Evolutionary conservation across 2,888 invertebrate genomes (phyloP).

Genomic region (Drosophila algonquin): DNA sequence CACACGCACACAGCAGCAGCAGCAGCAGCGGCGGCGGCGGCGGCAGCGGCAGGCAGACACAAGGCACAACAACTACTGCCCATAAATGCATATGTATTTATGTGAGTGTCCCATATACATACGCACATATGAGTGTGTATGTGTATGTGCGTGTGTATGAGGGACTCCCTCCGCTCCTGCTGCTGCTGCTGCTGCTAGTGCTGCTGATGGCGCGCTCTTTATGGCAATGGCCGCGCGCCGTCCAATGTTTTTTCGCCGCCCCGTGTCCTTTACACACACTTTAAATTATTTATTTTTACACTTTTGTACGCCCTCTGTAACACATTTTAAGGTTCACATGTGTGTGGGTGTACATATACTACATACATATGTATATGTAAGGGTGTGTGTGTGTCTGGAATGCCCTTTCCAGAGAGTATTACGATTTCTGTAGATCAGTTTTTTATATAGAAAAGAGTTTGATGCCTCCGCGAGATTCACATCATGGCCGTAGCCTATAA

Average conservation of each 20-base stretch:
- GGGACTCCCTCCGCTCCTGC: constrained; percentile 60
- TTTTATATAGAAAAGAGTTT: too few relatives aligned
- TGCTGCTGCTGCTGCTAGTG: constrained; percentile 54
- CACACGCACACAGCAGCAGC: constrained; percentile 29
- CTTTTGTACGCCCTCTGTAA: constrained; percentile 74
- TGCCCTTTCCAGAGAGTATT: not conserved
- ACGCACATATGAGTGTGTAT: not conserved
- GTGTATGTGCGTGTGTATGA: constrained; percentile 20
- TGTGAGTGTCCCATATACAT: constrained; percentile 7
- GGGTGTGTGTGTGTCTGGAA: not conserved
- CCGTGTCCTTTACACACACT: constrained; percentile 79
- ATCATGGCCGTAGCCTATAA: too few relatives aligned
- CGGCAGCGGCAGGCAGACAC: constrained; percentile 14
- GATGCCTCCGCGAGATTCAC: too few relatives aligned
- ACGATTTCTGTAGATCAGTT: not conserved
- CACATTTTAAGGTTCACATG: constrained; percentile 65
- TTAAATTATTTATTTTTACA: constrained; percentile 81
- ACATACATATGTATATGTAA: constrained; percentile 8
- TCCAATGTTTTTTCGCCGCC: constrained; percentile 60
- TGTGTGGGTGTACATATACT: constrained; percentile 22
- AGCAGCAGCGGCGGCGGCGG: too few relatives aligned
- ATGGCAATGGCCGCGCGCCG: constrained; percentile 59
- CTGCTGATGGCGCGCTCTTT: constrained; percentile 60
- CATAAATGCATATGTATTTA: constrained; percentile 40
- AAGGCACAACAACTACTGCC: constrained; percentile 19